Evolutionary conservation across 2,888 invertebrate species (phyloP), one percentile per base, ranked within the genome.

Genomic region (Brassicogethes aeneus): DNA sequence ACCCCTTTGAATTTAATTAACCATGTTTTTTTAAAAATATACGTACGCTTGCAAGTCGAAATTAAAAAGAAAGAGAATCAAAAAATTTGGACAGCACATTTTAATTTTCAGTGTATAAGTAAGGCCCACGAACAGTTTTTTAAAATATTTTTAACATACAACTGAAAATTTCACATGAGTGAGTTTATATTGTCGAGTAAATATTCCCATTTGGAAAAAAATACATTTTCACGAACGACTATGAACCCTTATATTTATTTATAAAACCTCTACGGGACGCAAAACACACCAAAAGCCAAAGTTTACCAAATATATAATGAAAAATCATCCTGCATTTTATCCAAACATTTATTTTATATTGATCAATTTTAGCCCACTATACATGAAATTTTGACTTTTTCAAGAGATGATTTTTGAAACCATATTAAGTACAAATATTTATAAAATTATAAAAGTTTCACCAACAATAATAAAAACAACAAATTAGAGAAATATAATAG

Each of bases 61-160:
- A 42, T 29, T 36, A 40, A 33, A 32, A 29, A 7, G 23, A 23
- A n/a, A 23, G 23, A 23, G 23, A 42, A 51, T 51, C 46, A 49
- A 55, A 62, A 59, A 60, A 61, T 66, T 68, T 70, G 69, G 70
- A 70, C 70, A 70, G 69, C 66, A 69, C 68, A 60, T 61, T 59
- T 65, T 61, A 65, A 67, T 65, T 68, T 69, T 68, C 68, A 69
- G 68, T 69, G 64, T 69, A 67, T 67, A 70, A 68, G 44, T 48
- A 70, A 70, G 70, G 70, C 70, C 70, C 70, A 71, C 68, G 66
- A 69, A 68, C 65, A 64, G 59, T 66, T 66, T 68, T 13, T 46
- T n/a, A n/a, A n/a, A n/a, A n/a, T n/a, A n/a, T 53, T 51, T 48
- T 66, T 66, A 66, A 63, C 61, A 66, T 68, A 67, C 65, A 69